Percentiles rank a stretch among this genome's conserved stretches.
Conservation (phyloP, 2,888 invertebrate genomes). For the Pimpla rufipes region DNA sequence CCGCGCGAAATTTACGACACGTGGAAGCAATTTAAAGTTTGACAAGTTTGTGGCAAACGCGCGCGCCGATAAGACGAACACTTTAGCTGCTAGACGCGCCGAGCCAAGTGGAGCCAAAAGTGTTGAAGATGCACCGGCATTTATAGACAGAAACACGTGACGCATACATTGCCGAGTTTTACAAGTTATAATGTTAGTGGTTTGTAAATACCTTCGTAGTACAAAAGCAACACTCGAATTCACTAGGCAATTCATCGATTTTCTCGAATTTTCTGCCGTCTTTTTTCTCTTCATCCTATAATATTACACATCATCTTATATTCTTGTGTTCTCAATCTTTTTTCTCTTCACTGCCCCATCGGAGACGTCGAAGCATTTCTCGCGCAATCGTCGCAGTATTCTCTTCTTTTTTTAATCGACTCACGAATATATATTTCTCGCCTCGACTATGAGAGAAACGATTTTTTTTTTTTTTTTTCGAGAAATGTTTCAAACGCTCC, state of each 20-base stretch:
- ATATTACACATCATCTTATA: constrained; percentile 79
- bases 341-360: constrained; percentile 37
- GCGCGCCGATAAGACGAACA: constrained; percentile 53
- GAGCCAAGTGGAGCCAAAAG: not conserved
- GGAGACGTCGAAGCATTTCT: constrained; percentile 62
- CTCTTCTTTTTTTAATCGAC: not conserved
- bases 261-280: constrained; percentile 88
- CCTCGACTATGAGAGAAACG: not conserved
- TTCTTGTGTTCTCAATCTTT: constrained; percentile 65
- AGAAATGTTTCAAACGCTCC: constrained; percentile 64
- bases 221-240: constrained; percentile 99
- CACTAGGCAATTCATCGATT: constrained; percentile 96
- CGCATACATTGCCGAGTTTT: constrained; percentile 60
- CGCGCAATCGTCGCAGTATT: not conserved
- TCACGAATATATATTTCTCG: not conserved
- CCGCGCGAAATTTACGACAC: constrained; percentile 40
- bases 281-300: constrained; percentile 89
- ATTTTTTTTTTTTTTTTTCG: not conserved
- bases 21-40: constrained; percentile 55
- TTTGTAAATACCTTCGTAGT: constrained; percentile 93
- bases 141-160: constrained; percentile 29
- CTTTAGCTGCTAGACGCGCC: constrained; percentile 33
- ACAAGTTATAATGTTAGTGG: constrained; percentile 73
- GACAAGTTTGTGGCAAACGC: constrained; percentile 48
- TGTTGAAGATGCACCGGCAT: not conserved